Evolutionary conservation across 2,797 vertebrate species (phyloP).

Genomic region (Danio albolineatus): DNA sequence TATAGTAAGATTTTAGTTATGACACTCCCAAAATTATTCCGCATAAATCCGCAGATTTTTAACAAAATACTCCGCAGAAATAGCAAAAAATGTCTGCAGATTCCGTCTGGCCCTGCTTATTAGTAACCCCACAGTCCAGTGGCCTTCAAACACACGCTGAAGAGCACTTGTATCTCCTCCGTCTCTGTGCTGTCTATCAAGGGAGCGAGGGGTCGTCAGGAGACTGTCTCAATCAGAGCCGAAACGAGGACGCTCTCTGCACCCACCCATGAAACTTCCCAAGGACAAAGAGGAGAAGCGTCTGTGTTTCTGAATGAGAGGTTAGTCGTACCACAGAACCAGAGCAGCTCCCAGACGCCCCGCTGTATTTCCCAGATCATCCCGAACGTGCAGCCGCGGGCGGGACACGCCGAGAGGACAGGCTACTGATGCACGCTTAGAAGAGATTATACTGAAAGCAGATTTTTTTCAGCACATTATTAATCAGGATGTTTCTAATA

Average conservation of each 20-base stretch:
- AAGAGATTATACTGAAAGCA: background rate
- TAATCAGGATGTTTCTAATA: too few relatives aligned
- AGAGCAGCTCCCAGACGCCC: slow-evolving; percentile 49
- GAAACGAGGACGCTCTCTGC: slow-evolving; percentile 74
- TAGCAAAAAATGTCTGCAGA: too few relatives aligned
- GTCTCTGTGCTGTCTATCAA: slow-evolving; percentile 61
- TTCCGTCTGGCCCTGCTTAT: too few relatives aligned
- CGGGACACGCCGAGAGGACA: background rate
- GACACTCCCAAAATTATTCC: too few relatives aligned
- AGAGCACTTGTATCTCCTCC: slow-evolving; percentile 29
- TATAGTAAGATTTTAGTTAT: too few relatives aligned
- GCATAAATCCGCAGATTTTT: too few relatives aligned
- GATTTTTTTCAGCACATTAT: too few relatives aligned
- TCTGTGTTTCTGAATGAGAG: slow-evolving; percentile 33
- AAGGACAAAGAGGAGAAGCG: slow-evolving; percentile 76
- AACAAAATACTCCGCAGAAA: too few relatives aligned
- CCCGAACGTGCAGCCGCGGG: background rate
- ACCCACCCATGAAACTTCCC: slow-evolving; percentile 64
- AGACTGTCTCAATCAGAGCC: slow-evolving; percentile 79
- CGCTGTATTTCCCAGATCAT: slow-evolving; percentile 28
- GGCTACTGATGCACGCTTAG: background rate
- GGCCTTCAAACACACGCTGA: slow-evolving; percentile 2
- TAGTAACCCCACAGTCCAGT: background rate
- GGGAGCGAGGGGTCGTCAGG: slow-evolving; percentile 64
- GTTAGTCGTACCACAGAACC: slow-evolving; percentile 42